phyloP scores from a whole-genome alignment of 2,797 vertebrate species.

The Chelon labrosus region DNA sequence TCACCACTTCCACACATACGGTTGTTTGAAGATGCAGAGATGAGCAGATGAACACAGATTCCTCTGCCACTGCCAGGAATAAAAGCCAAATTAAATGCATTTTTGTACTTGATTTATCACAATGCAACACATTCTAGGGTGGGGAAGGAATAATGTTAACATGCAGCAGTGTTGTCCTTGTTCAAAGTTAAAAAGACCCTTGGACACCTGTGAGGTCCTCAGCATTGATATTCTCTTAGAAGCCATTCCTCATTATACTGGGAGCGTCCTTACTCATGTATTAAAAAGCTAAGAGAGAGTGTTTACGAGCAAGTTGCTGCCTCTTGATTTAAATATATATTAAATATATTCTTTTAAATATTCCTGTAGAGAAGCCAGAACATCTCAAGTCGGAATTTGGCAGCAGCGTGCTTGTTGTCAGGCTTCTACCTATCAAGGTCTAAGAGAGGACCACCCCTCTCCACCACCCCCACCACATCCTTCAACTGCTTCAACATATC shows the following conservation, averaged over 20 bases:
- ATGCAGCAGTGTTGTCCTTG: conserved; percentile 25
- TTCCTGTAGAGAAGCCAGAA: conserved; percentile 8
- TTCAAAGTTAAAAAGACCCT: conserved; percentile 46
- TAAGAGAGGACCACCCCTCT: not conserved
- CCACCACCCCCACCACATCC: not conserved
- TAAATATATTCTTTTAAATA: conserved; percentile 17
- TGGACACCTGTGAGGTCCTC: conserved; percentile 38
- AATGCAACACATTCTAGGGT: conserved; percentile 4
- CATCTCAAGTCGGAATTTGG: not conserved
- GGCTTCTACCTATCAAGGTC: not conserved
- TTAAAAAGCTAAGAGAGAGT: not conserved
- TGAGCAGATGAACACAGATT: too few relatives aligned
- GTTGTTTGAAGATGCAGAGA: too few relatives aligned
- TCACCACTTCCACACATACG: too few relatives aligned
- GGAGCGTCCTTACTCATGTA: conserved; percentile 3
- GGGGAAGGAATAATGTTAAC: conserved; percentile 33
- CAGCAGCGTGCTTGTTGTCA: too few relatives aligned
- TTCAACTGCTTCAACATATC: not conserved
- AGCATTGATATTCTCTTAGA: conserved; percentile 42
- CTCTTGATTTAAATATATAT: too few relatives aligned
- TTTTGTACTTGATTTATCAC: not conserved
- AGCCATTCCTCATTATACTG: conserved; percentile 47
- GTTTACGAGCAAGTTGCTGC: conserved; percentile 10
- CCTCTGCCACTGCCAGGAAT: not conserved
- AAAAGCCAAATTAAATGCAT: not conserved